phyloP scores from a whole-genome alignment of 2,888 invertebrate genomes.

The Prosopocoilus inquinatus region DNA sequence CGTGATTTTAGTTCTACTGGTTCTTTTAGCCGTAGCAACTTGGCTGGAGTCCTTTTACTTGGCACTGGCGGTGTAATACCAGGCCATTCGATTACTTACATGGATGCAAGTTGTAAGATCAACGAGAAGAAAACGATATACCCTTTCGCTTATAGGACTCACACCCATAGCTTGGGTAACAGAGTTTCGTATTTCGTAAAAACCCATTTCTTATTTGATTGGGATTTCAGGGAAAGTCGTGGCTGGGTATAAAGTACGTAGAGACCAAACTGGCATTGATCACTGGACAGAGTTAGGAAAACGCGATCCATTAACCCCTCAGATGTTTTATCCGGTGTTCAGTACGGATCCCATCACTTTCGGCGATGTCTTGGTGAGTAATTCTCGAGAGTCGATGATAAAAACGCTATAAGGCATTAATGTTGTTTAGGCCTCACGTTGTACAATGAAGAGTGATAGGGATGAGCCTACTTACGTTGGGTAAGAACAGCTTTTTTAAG shows the following conservation, averaged over 20 bases:
- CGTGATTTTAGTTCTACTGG: not conserved
- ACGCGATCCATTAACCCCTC: conserved; percentile 81
- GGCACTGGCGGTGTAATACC: conserved; percentile 84
- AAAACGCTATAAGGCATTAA: conserved; percentile 1
- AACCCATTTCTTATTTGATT: too few species aligned
- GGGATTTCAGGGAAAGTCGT: conserved; percentile 68
- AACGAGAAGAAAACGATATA: conserved; percentile 79
- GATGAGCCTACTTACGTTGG: conserved; percentile 68
- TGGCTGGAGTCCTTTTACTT: conserved; percentile 88
- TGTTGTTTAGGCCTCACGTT: conserved; percentile 71
- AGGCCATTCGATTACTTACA: conserved; percentile 68
- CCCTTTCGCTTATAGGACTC: conserved; percentile 94
- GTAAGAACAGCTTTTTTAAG: conserved; percentile 51
- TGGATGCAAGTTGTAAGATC: conserved; percentile 89
- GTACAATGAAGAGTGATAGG: conserved; percentile 83
- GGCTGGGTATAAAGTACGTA: conserved; percentile 73
- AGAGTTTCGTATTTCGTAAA: too few species aligned
- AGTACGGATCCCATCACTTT: conserved; percentile 60
- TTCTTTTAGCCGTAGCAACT: conserved; percentile 69
- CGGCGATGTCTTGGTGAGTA: conserved; percentile 67
- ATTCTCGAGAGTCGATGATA: not conserved
- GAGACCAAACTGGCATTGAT: conserved; percentile 56
- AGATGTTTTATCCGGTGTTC: conserved; percentile 90
- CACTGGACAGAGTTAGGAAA: conserved; percentile 84
- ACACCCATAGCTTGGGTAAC: conserved; percentile 84